Evolutionary conservation across 2,113 vertebrate species (phyloP).

Genomic region (Paedocypris sp.): DNA sequence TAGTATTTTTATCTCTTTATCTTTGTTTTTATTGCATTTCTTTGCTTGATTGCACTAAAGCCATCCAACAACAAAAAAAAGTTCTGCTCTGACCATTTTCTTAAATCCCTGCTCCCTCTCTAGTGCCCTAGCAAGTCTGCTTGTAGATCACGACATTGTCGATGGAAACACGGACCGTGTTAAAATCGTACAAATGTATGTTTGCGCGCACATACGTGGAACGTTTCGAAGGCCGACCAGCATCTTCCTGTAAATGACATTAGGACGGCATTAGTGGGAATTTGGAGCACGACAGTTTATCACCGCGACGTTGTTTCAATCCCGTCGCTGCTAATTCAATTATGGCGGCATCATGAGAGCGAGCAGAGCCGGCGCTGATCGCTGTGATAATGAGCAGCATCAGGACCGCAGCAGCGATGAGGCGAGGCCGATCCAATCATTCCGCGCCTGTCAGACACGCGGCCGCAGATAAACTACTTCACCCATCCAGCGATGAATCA

Average conservation of each 20-base stretch:
- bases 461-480: slow-evolving; percentile 12
- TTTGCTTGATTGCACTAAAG: too few species aligned
- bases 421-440: slow-evolving; percentile 2
- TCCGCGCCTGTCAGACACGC: neutral
- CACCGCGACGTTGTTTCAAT: neutral
- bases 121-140: too few species aligned
- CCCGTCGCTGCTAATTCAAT: neutral
- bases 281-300: neutral
- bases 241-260: neutral
- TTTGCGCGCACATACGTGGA: too few species aligned
- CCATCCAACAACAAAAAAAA: too few species aligned
- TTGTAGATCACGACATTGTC: too few species aligned
- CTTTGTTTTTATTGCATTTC: too few species aligned
- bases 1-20: too few species aligned
- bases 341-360: neutral
- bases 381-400: neutral
- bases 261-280: neutral
- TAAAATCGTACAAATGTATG: too few species aligned
- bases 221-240: neutral
- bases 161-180: too few species aligned
- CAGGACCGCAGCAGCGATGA: neutral
- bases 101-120: too few species aligned
- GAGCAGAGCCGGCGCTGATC: neutral
- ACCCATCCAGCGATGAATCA: slow-evolving; percentile 9
- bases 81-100: too few species aligned